Percentiles rank a stretch among this genome's conserved stretches.
Evolutionary conservation across 2,888 invertebrate genomes (phyloP).

Genomic region (Rhagonycha lutea): DNA sequence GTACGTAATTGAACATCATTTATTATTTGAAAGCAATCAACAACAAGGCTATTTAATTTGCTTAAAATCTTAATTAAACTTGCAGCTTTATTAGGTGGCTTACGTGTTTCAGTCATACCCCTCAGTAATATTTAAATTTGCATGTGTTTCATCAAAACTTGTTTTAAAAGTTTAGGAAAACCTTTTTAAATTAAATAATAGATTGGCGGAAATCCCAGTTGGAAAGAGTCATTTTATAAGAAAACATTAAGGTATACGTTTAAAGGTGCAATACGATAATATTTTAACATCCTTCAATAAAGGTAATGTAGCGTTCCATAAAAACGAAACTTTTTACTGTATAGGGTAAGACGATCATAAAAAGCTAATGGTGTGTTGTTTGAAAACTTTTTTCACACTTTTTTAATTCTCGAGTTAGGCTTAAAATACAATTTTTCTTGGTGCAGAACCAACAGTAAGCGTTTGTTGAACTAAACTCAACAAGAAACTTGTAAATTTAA

Average conservation of each 20-base stretch:
- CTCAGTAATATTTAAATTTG: neutral
- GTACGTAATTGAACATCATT: conserved; percentile 17
- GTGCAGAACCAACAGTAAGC: conserved; percentile 17
- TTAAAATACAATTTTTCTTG: conserved; percentile 28
- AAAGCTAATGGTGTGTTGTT: conserved; percentile 36
- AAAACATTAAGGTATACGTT: conserved; percentile 20
- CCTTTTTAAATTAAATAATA: conserved; percentile 10
- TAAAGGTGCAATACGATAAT: conserved; percentile 28
- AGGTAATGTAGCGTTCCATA: conserved; percentile 30
- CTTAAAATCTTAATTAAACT: conserved; percentile 11
- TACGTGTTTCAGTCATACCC: neutral
- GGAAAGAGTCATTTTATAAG: conserved; percentile 25
- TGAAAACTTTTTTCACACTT: conserved; percentile 33
- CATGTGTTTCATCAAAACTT: neutral
- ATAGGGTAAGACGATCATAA: conserved; percentile 32
- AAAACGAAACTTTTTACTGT: conserved; percentile 32
- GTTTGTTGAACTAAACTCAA: conserved; percentile 10
- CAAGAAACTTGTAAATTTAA: conserved; percentile 1
- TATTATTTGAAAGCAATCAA: conserved; percentile 18
- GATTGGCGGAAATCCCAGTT: conserved; percentile 6
- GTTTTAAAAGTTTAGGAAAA: neutral
- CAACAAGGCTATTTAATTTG: conserved; percentile 5
- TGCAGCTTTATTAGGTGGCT: neutral
- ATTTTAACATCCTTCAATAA: conserved; percentile 31
- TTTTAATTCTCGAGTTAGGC: conserved; percentile 29